A percentile compares a stretch with the other conserved stretches of the same genome.
phyloP scores from a whole-genome alignment of 2,113 vertebrate genomes.

The Blennius ocellaris region DNA sequence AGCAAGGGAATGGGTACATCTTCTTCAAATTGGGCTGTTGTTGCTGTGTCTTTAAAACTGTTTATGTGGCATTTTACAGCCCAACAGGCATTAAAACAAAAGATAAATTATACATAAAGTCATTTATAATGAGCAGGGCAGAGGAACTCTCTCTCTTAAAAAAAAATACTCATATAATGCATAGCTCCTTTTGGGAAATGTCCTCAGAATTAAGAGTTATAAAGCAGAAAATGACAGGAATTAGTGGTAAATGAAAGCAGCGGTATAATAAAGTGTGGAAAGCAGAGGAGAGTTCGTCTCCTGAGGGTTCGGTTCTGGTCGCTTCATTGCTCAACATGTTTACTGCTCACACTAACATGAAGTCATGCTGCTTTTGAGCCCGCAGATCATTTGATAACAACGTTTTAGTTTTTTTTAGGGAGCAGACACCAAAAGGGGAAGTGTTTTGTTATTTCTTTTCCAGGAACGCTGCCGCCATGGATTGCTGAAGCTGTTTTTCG shows the following conservation, averaged over 20 bases:
- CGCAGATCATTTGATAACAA: conserved; percentile 49
- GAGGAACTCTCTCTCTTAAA: background rate
- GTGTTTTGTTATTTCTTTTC: background rate
- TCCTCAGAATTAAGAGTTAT: conserved; percentile 7
- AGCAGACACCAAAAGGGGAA: conserved; percentile 17
- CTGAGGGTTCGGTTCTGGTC: too few species aligned
- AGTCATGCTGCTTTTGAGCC: conserved; percentile 36
- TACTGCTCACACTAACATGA: conserved; percentile 39
- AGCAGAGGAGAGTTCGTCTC: background rate
- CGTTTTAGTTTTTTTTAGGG: conserved; percentile 9
- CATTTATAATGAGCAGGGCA: conserved; percentile 1
- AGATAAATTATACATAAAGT: too few species aligned
- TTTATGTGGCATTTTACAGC: too few species aligned
- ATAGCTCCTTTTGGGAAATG: background rate
- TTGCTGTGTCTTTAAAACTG: too few species aligned
- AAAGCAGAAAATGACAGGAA: conserved; percentile 29
- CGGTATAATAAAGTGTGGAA: conserved; percentile 12
- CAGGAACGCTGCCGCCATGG: background rate
- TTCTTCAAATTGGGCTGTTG: too few species aligned
- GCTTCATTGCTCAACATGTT: conserved; percentile 23
- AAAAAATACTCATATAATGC: background rate
- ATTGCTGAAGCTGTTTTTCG: too few species aligned
- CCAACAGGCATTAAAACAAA: too few species aligned
- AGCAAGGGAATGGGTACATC: too few species aligned
- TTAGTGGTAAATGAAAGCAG: conserved; percentile 22